A percentile compares a stretch with the other conserved stretches of the same genome.
phyloP scores from a whole-genome alignment of 2,797 vertebrate species.

The Acanthornis magna region DNA sequence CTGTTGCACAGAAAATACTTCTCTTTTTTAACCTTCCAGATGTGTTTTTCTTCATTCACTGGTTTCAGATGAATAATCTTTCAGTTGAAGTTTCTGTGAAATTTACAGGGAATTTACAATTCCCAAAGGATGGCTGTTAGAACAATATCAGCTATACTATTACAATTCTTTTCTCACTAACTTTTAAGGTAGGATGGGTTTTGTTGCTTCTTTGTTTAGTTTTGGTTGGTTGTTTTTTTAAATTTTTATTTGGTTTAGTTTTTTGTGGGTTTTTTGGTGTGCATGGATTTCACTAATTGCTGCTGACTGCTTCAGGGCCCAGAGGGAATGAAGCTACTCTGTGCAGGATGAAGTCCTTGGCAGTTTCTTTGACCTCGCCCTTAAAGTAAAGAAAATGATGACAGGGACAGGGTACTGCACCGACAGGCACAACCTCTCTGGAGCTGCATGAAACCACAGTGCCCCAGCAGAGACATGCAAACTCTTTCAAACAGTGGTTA shows the following conservation, averaged over 20 bases:
- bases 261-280: background rate
- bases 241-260: background rate
- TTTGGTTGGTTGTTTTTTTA: background rate
- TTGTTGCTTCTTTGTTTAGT: too few relatives aligned
- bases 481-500: background rate
- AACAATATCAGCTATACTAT: background rate
- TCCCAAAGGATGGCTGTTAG: background rate
- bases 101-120: background rate
- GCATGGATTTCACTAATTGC: background rate
- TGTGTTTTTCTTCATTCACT: background rate
- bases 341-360: background rate
- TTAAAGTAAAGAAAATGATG: background rate
- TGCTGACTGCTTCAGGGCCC: background rate
- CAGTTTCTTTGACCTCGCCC: background rate
- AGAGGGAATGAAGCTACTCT: background rate
- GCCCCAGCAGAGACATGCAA: background rate
- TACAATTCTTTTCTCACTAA: background rate
- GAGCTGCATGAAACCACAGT: background rate
- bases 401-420: background rate
- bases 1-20: background rate
- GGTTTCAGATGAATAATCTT: background rate
- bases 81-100: background rate
- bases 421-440: background rate
- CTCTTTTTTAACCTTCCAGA: background rate
- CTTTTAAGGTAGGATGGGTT: background rate